Percentiles rank a stretch among this genome's conserved stretches.
These are phyloP conservation scores for Eupithecia tripunctaria DNA, from an alignment of 2,888 invertebrate genomes.

Conservation along the genomic window DNA sequence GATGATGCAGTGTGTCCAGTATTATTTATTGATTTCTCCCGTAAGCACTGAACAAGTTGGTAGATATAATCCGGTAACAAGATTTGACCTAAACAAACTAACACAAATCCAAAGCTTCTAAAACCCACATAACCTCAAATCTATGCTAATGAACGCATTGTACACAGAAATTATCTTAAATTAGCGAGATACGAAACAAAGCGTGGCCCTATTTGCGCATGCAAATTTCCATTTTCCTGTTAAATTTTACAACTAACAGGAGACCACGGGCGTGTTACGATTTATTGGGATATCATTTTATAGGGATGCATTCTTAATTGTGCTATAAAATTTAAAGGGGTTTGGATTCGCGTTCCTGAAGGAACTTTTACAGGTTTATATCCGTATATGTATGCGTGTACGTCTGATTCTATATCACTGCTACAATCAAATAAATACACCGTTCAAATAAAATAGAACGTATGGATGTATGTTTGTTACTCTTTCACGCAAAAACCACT, in stretches of 20 bases:
- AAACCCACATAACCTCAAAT: background rate
- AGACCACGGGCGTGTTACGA: background rate
- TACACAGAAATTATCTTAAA: conserved; percentile 23
- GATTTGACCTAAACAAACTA: background rate
- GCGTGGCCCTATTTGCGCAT: conserved; percentile 31
- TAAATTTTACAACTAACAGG: conserved; percentile 12
- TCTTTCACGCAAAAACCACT: too few relatives aligned
- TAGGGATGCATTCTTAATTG: background rate
- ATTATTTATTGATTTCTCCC: too few relatives aligned
- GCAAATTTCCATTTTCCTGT: conserved; percentile 37
- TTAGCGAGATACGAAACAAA: conserved; percentile 30
- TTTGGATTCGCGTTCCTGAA: background rate
- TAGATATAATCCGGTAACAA: background rate
- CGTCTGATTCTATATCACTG: too few relatives aligned
- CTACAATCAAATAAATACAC: too few relatives aligned
- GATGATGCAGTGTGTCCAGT: too few relatives aligned
- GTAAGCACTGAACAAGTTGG: background rate
- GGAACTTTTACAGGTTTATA: background rate
- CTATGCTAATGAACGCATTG: conserved; percentile 6
- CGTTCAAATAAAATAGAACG: too few relatives aligned
- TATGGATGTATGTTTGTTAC: too few relatives aligned
- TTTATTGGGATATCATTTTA: background rate
- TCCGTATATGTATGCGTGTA: background rate
- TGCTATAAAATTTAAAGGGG: background rate
- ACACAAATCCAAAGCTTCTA: background rate